These are phyloP conservation scores for Anneissia japonica DNA, from an alignment of 35 echinoderm and acorn worm species.

Conservation along the genomic window DNA sequence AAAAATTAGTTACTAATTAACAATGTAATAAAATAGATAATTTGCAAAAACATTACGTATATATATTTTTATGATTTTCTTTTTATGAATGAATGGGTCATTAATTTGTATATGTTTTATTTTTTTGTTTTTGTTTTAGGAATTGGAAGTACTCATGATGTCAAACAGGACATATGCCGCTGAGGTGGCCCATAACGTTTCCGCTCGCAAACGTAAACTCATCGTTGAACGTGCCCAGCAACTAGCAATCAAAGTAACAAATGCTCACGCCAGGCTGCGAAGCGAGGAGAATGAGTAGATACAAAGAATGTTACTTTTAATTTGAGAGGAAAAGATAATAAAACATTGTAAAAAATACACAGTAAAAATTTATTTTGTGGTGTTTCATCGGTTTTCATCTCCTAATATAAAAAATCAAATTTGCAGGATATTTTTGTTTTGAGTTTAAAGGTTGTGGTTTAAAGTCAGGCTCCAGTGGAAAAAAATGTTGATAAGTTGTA, in stretches of 20 bases:
- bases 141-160: conserved; percentile 96
- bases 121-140: conserved; percentile 30
- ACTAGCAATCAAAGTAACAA: conserved; percentile 88
- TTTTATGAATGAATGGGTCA: no score
- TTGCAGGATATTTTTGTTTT: no score
- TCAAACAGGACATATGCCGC: conserved; percentile 84
- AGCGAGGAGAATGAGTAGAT: conserved; percentile 93
- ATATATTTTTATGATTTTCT: no score
- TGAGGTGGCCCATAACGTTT: conserved; percentile 89
- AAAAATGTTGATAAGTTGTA: no score
- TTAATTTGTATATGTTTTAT: not conserved
- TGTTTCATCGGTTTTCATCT: no score
- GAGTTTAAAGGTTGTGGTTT: no score
- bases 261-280: conserved; percentile 75
- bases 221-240: conserved; percentile 92
- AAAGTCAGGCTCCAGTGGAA: no score
- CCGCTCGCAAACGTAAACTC: conserved; percentile 74
- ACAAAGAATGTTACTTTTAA: not conserved
- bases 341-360: conserved; percentile 7
- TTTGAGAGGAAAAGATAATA: not conserved
- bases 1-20: no score
- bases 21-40: no score
- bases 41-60: no score
- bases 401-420: no score
- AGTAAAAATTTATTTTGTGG: no score